Conservation (phyloP, 2,113 vertebrate species). For the Isurus oxyrinchus region DNA sequence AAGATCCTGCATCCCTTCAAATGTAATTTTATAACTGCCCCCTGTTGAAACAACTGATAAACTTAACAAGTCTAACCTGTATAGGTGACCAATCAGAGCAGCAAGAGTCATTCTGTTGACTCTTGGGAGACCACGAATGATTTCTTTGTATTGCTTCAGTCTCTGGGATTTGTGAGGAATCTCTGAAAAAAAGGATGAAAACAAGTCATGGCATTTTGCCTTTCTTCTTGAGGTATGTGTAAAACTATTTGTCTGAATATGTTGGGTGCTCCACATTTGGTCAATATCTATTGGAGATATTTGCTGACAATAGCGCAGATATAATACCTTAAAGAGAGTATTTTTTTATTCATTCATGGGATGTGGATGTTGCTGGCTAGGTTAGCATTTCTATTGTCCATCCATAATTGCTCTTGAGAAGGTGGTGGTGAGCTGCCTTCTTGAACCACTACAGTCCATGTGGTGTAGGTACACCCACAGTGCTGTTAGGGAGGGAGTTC, state of each 20-base stretch:
- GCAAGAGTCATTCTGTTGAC: constrained; percentile 85
- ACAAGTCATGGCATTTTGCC: neutral
- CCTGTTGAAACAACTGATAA: neutral
- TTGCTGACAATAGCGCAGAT: neutral
- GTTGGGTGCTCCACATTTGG: neutral
- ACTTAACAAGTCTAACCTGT: constrained; percentile 63
- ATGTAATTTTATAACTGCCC: neutral
- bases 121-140: constrained; percentile 75
- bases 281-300: neutral
- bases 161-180: constrained; percentile 65
- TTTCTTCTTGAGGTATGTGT: neutral
- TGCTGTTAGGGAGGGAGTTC: too few relatives aligned
- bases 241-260: neutral
- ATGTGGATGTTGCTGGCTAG: too few relatives aligned
- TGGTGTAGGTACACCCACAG: too few relatives aligned
- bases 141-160: constrained; percentile 83
- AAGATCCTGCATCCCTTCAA: neutral
- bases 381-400: too few relatives aligned
- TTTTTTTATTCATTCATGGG: too few relatives aligned
- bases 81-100: constrained; percentile 85
- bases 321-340: neutral
- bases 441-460: too few relatives aligned
- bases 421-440: too few relatives aligned
- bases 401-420: too few relatives aligned
- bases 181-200: constrained; percentile 52